Evolutionary conservation across 2,113 vertebrate genomes (phyloP), one percentile per base, ranked within the genome.

Genomic region (Perccottus glenii): DNA sequence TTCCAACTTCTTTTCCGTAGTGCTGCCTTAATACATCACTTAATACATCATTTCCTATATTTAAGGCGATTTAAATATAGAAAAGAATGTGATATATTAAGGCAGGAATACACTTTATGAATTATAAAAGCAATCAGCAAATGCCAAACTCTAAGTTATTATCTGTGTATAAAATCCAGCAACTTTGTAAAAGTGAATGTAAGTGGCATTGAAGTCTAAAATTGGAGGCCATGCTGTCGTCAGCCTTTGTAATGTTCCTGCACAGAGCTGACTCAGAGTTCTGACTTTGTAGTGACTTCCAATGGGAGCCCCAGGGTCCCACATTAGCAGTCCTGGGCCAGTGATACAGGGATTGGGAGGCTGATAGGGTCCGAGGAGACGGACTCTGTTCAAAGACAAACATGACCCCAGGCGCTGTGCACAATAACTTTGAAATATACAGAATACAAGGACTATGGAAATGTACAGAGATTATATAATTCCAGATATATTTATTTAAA

Each of bases 201-300:
- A 40, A 33, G 9, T 4, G 45, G 43, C 38, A 19, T 48, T 56
- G 2, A 5, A 42, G 14, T 59, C 15, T 51, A 3, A 15, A 36
- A 38, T 6, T 66, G n/a, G 49, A 61, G 49, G 43, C 48, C 4
- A 5, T 65, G 47, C 16, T 51, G 16, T 11, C 3, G 63, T 44
- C 49, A 6, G 9, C 61, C 38, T 35, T 19, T 63, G 61, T 60
- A 2, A 45, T 52, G 14, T 59, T 43, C 58, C 1, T 47, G 2
- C 42, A 3, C 43, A 47, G 62, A 65, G 75, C 73, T 75, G 70
- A 75, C 64, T 82, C 69, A 19, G 47, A 75, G 67, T 57, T 72
- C 3, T 76, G 80, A 82, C 83, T 87, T 85, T 87, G 77, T 67
- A 61, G 56, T 66, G 74, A 75, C 83, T 79, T 84, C 49, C 60